phyloP scores from a whole-genome alignment of 2,888 invertebrate species.

The Hedya salicella region DNA sequence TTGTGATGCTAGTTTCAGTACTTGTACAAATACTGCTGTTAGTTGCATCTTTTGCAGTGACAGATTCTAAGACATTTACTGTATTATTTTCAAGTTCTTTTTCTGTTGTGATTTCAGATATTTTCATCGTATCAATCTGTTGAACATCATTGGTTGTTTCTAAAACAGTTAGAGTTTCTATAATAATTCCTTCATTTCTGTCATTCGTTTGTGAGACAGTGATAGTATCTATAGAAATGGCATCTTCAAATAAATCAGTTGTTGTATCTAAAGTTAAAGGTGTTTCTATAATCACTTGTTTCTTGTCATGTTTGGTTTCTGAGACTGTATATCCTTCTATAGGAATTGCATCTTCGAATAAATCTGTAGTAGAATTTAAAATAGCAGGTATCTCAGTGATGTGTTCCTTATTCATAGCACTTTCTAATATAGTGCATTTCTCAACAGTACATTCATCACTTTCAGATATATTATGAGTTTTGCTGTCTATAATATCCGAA shows the following conservation, averaged over 20 bases:
- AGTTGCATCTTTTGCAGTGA: neutral
- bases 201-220: neutral
- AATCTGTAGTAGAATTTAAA: slow-evolving; percentile 4
- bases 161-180: slow-evolving; percentile 18
- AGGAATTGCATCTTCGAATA: slow-evolving; percentile 8
- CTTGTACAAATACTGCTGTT: neutral
- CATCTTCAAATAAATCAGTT: slow-evolving; percentile 22
- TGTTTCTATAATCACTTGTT: slow-evolving; percentile 7
- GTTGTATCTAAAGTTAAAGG: slow-evolving; percentile 4
- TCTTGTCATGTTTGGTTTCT: neutral
- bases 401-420: neutral
- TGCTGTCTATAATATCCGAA: neutral
- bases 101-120: neutral
- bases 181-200: slow-evolving; percentile 11
- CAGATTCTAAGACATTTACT: slow-evolving; percentile 5
- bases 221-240: neutral
- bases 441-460: neutral
- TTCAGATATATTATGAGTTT: neutral
- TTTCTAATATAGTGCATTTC: too few relatives aligned
- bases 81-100: neutral
- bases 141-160: slow-evolving; percentile 2
- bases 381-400: neutral
- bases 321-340: neutral
- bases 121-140: neutral
- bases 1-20: neutral